These are phyloP conservation scores for Pocillopora grandis DNA, from an alignment of 92 coral and sea anemone genomes.

Conservation along the genomic window DNA sequence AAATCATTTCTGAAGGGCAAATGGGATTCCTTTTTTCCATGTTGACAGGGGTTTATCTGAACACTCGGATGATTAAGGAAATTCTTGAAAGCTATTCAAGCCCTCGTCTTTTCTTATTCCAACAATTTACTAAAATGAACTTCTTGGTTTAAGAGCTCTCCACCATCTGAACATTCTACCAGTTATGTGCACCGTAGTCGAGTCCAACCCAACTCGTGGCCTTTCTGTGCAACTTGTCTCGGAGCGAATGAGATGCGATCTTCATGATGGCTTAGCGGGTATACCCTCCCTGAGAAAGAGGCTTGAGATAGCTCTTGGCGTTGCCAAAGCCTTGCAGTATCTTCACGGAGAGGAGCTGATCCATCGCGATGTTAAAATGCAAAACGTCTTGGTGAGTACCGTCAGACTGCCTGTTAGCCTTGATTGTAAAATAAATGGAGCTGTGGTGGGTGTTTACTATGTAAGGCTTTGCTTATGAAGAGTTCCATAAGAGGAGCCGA, in stretches of 20 bases:
- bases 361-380: slow-evolving; percentile 74
- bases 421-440: too few species aligned
- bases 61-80: too few species aligned
- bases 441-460: too few species aligned
- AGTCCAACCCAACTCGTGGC: slow-evolving; percentile 34
- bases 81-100: not conserved
- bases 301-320: slow-evolving; percentile 58
- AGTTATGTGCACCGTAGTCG: slow-evolving; percentile 55
- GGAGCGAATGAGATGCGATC: slow-evolving; percentile 72
- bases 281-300: slow-evolving; percentile 56
- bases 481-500: too few species aligned
- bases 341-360: slow-evolving; percentile 55
- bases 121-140: not conserved
- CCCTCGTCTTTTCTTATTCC: not conserved
- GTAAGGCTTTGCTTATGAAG: too few species aligned
- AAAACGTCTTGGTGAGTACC: slow-evolving; percentile 64
- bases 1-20: too few species aligned
- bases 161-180: slow-evolving; percentile 68
- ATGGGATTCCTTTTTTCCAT: too few species aligned
- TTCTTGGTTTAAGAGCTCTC: slow-evolving; percentile 24
- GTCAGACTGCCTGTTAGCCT: not conserved
- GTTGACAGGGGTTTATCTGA: too few species aligned
- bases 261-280: slow-evolving; percentile 51
- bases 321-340: slow-evolving; percentile 69
- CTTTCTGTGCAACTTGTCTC: slow-evolving; percentile 52